A percentile compares a stretch with the other conserved stretches of the same genome.
Evolutionary conservation across 1,140 invertebrate species (phyloP).

Genomic region (Cheumatopsyche charites): DNA sequence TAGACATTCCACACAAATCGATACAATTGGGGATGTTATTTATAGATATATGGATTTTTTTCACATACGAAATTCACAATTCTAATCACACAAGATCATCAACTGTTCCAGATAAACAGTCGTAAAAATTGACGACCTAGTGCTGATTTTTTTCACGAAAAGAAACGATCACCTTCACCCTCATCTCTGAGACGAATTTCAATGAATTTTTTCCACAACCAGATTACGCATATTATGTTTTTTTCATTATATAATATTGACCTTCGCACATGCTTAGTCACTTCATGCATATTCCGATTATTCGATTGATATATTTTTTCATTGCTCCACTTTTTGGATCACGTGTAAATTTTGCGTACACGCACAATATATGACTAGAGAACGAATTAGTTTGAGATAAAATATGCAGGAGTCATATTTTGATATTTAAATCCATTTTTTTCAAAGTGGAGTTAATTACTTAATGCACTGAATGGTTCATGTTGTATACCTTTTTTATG

Average conservation of each 20-base stretch:
- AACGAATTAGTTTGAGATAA: too few species aligned
- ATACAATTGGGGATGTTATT: not conserved
- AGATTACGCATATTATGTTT: not conserved
- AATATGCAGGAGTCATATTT: too few species aligned
- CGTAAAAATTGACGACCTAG: conserved; percentile 6
- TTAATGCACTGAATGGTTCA: too few species aligned
- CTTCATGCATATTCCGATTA: conserved; percentile 9
- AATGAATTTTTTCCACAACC: not conserved
- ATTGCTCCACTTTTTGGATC: not conserved
- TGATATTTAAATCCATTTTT: too few species aligned
- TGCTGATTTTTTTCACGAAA: conserved; percentile 7
- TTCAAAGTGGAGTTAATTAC: too few species aligned
- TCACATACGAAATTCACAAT: not conserved
- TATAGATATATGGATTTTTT: not conserved
- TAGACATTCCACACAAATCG: not conserved
- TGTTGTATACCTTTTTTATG: too few species aligned
- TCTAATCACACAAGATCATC: not conserved
- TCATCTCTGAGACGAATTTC: not conserved
- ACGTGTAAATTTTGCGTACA: too few species aligned
- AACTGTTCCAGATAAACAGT: conserved; percentile 9
- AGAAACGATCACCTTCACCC: not conserved
- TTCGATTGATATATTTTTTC: not conserved
- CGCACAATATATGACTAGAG: too few species aligned
- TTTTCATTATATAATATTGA: not conserved
- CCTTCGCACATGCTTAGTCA: not conserved